Conservation (phyloP, 2,797 vertebrate species). For the Chelonia mydas region DNA sequence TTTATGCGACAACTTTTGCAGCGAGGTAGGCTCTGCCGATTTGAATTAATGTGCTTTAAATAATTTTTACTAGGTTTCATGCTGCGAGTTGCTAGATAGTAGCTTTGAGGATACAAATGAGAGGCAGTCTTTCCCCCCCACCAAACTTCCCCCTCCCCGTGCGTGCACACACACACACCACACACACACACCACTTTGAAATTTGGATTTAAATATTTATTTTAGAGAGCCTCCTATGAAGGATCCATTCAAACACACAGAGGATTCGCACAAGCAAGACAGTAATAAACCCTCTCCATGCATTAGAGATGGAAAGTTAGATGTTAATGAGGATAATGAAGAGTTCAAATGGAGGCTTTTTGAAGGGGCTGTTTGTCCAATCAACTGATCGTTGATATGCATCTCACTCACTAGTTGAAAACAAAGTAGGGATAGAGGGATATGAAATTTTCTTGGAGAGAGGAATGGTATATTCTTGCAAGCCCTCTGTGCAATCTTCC, state of each 20-base stretch:
- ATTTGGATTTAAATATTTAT: conserved; percentile 30
- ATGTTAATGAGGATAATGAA: conserved; percentile 24
- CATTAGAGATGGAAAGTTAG: neutral
- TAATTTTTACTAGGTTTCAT: conserved; percentile 72
- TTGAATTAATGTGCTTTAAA: conserved; percentile 71
- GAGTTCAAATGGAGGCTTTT: neutral
- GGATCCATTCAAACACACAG: neutral
- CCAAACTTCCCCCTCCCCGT: neutral
- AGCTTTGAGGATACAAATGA: conserved; percentile 52
- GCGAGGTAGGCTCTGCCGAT: conserved; percentile 62
- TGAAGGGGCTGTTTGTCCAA: neutral
- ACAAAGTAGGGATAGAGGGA: neutral
- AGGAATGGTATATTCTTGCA: neutral
- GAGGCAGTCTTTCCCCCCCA: neutral
- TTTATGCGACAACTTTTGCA: conserved; percentile 67
- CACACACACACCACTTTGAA: neutral
- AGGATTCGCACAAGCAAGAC: neutral
- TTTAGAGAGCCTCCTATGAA: neutral
- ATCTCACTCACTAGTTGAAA: neutral
- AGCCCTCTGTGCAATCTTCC: neutral
- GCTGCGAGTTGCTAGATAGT: conserved; percentile 55
- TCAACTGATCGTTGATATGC: neutral
- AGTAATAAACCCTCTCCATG: neutral
- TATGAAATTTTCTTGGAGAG: neutral
- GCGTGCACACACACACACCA: no score